A percentile compares a stretch with the other conserved stretches of the same genome.
Evolutionary conservation across 2,888 invertebrate genomes (phyloP).

Genomic region (Chrysolina haemoptera): DNA sequence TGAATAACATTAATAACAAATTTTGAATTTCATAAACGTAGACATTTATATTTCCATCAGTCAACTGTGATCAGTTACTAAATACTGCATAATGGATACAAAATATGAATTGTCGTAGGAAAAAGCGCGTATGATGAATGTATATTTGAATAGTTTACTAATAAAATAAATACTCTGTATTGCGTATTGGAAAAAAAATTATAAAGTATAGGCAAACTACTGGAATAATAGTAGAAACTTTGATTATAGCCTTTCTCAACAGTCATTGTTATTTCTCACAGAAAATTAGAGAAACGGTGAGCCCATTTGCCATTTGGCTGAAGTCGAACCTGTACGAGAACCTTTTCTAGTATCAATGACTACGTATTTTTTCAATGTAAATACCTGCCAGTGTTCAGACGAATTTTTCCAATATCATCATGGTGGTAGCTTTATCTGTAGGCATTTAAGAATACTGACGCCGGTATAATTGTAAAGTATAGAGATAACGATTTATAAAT

Average conservation of each 20-base stretch:
- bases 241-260: no score
- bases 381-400: constrained; percentile 20
- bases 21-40: not conserved
- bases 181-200: no score
- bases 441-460: constrained; percentile 35
- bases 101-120: no score
- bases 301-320: not conserved
- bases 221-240: no score
- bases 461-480: constrained; percentile 34
- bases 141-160: no score
- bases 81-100: no score
- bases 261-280: no score
- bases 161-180: no score
- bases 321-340: not conserved
- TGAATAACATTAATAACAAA: not conserved
- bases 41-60: not conserved
- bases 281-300: no score
- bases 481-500: constrained; percentile 41
- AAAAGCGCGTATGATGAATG: no score
- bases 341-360: not conserved
- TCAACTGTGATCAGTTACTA: not conserved
- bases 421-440: constrained; percentile 38
- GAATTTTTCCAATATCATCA: constrained; percentile 20
- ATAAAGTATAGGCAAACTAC: no score
- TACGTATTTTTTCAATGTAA: constrained; percentile 13